Percentiles rank a stretch among this genome's conserved stretches.
Evolutionary conservation across 1,140 invertebrate species (phyloP).

Genomic region (Drosophila rhopaloa): DNA sequence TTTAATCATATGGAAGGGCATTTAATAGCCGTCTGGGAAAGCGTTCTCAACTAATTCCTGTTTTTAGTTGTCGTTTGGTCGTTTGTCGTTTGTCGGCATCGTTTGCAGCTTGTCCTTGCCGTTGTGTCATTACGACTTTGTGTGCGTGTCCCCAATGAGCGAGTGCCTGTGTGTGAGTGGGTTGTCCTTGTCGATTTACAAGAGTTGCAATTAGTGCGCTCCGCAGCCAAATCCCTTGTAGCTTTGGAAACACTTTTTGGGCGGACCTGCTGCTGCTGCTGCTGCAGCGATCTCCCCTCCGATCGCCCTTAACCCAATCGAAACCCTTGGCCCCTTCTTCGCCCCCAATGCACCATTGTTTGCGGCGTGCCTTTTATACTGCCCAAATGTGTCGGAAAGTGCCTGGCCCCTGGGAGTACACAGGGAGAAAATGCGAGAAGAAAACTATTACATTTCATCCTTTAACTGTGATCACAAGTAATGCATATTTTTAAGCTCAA

Average conservation of each 20-base stretch:
- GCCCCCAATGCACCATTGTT: slow-evolving; percentile 40
- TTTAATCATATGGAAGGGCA: slow-evolving; percentile 4
- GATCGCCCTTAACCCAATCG: slow-evolving; percentile 20
- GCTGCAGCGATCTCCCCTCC: slow-evolving; percentile 8
- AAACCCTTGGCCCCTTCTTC: not conserved
- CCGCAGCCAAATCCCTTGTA: slow-evolving; percentile 65
- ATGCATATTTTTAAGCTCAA: no score
- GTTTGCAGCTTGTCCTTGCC: slow-evolving; percentile 63
- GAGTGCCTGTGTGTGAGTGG: slow-evolving; percentile 10
- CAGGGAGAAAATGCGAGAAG: not conserved
- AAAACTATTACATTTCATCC: no score
- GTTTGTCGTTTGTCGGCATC: slow-evolving; percentile 48
- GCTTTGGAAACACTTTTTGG: slow-evolving; percentile 69
- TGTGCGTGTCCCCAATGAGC: slow-evolving; percentile 36
- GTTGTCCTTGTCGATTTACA: slow-evolving; percentile 80
- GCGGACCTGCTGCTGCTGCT: slow-evolving; percentile 1
- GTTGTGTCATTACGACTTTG: slow-evolving; percentile 72
- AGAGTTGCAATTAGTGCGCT: slow-evolving; percentile 80
- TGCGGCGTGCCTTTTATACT: slow-evolving; percentile 70
- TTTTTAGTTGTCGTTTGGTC: slow-evolving; percentile 48
- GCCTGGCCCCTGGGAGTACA: slow-evolving; percentile 28
- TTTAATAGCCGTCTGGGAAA: not conserved
- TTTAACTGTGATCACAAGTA: no score
- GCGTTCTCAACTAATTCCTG: slow-evolving; percentile 22
- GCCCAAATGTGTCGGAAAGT: slow-evolving; percentile 73